Evolutionary conservation across 2,888 invertebrate genomes (phyloP).

Genomic region (Ennomos fuscantarius): DNA sequence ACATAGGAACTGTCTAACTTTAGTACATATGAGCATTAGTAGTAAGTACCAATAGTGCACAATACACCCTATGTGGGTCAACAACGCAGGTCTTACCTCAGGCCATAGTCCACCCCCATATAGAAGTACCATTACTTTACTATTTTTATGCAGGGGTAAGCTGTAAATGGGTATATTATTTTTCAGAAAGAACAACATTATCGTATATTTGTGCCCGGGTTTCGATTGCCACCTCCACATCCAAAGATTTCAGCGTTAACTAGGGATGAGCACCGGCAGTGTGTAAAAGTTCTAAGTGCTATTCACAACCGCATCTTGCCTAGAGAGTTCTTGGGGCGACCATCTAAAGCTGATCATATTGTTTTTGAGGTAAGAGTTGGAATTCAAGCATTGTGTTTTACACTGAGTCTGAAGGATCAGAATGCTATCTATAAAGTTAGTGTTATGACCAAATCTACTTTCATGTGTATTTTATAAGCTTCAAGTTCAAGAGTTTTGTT

Average conservation of each 20-base stretch:
- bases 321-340: constrained; percentile 45
- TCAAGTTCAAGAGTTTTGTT: too few relatives aligned
- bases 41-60: too few relatives aligned
- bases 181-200: constrained; percentile 40
- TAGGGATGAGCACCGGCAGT: constrained; percentile 55
- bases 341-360: constrained; percentile 54
- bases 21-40: too few relatives aligned
- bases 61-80: too few relatives aligned
- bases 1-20: too few relatives aligned
- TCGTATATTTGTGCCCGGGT: constrained; percentile 56
- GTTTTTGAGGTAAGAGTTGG: constrained; percentile 58
- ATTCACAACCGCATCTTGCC: constrained; percentile 54
- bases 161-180: background rate
- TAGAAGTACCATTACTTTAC: too few relatives aligned
- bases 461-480: constrained; percentile 8
- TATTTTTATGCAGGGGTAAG: too few relatives aligned
- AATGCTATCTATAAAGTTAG: too few relatives aligned
- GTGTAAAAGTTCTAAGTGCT: constrained; percentile 62
- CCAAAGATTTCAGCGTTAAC: constrained; percentile 62
- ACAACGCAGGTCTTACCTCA: too few relatives aligned
- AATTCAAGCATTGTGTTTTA: too few relatives aligned
- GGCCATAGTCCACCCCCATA: too few relatives aligned
- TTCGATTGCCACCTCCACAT: constrained; percentile 48
- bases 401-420: too few relatives aligned
- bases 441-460: background rate